Base-by-base conservation (phyloP, 2,888 invertebrate genomes). In the Lissonota sp. region DNA sequence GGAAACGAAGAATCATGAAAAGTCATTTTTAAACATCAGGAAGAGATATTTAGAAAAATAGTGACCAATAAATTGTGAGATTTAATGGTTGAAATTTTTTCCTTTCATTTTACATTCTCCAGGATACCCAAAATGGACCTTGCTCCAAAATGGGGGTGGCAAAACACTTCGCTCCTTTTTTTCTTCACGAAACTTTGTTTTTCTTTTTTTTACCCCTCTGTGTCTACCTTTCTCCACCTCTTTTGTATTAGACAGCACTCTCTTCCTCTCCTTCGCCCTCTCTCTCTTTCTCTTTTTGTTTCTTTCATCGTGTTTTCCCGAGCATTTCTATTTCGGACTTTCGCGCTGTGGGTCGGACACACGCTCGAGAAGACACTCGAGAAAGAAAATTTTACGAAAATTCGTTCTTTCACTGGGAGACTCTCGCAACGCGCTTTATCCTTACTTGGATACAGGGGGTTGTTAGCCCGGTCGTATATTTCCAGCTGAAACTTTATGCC, bases 401-500 rank as follows among this genome's bases (percentile, higher is more conserved):
- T 71, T 66, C 64, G 64, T 57, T 49, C 67, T 60, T 75, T 26
- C 37, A 73, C 76, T 44, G 64, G 60, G 58, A 57, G 76, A 69
- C 66, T 69, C 58, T 72, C 57, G n/a, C 62, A 42, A 42, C 62
- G 8, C 42, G 6, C 46, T 62, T 62, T 14, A 8, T 55, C 8
- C 6, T 39, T 60, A 42, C 14, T 37, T 6, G 8, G 5, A 39
- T 37, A 10, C 40, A 12, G 6, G 12, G 44, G 57, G 72, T 78
- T 80, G 79, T 82, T 83, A 78, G 74, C 70, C 55, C 67, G 60
- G 62, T 82, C 83, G 75, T 85, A 81, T 80, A 84, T 84, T 85
- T 85, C 53, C 40, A 57, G 62, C 14, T 67, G 55, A 69, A 83
- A 84, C 85, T 85, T 84, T 84, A 84, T 84, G 80, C 82, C 62